phyloP scores from a whole-genome alignment of 2,113 vertebrate species.

The Indicator maculatus region DNA sequence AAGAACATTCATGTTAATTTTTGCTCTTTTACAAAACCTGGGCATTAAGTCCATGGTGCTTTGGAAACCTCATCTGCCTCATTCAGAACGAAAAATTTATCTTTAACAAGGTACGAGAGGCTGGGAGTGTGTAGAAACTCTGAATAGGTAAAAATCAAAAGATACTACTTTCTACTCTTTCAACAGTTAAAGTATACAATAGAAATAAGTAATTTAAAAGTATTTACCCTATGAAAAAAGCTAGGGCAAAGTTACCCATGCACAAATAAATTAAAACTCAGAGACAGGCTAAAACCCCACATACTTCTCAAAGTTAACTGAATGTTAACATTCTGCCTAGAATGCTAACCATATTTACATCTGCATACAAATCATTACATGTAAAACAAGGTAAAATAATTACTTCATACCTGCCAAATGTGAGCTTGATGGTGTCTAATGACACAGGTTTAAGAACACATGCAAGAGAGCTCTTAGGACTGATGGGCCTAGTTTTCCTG shows the following conservation, averaged over 20 bases:
- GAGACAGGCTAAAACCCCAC: neutral
- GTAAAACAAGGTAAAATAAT: neutral
- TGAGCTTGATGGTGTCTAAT: neutral
- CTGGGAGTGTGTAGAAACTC: neutral
- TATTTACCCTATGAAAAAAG: neutral
- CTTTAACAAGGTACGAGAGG: neutral
- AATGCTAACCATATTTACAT: neutral
- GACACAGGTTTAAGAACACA: neutral
- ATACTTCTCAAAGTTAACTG: neutral
- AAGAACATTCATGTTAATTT: neutral
- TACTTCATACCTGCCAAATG: neutral
- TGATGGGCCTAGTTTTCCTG: neutral
- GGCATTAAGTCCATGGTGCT: neutral
- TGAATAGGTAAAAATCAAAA: neutral
- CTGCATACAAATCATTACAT: neutral
- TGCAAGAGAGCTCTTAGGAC: neutral
- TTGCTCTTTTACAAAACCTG: neutral
- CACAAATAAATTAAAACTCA: neutral
- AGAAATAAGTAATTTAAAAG: neutral
- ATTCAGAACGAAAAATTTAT: neutral
- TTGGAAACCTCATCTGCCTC: neutral
- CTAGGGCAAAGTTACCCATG: neutral
- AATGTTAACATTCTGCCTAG: neutral
- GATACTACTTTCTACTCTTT: neutral
- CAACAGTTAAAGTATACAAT: neutral